Evolutionary conservation across 1,140 invertebrate genomes (phyloP), one percentile per base, ranked within the genome.

Genomic region (Ceratina calcarata): DNA sequence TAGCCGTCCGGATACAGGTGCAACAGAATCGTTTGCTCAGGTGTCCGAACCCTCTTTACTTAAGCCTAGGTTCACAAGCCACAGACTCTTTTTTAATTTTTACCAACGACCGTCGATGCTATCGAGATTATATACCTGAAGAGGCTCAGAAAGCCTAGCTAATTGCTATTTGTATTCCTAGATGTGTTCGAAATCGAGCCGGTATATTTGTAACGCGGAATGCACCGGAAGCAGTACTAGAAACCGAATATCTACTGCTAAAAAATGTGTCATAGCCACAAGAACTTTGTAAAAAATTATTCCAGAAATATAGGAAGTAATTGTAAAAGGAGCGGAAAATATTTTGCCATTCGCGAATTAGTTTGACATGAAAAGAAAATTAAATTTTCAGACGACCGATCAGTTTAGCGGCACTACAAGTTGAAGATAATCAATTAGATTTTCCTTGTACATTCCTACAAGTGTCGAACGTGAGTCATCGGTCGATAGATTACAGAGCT

Each of bases 1-100:
- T 49, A 70, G 51, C 27, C 78, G 82, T 49, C 57, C 58, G 8
- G 10, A 68, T 60, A 80, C 77, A 81, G 78, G 67, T 62, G 61
- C 67, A 58, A 58, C 64, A 71, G 22, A 49, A 83, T 53, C 71
- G 77, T 84, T 84, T 84, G 77, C 27, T 72, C 81, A 84, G 77
- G 71, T 84, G 81, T 49, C 24, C 3, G 37, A 6, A 6, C 8
- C 18, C 22, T 53, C 62, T 79, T 74, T 74, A 51, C 70, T 60
- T 60, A 74, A 55, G 77, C 49, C 37, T 18, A 6, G 1, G 2
- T 51, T 10, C 24, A 37, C 20, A 32, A 37, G 24, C 37, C 37
- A 45, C 37, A 45, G 20, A 20, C 27, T 15, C 37, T n/a, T 57
- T 45, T 67, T 68, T 16, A 7, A 37, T 71, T 55, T 27, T 62